A percentile compares a stretch with the other conserved stretches of the same genome.
Conservation (phyloP, 2,888 invertebrate genomes). For the Spicauda simplicius region DNA sequence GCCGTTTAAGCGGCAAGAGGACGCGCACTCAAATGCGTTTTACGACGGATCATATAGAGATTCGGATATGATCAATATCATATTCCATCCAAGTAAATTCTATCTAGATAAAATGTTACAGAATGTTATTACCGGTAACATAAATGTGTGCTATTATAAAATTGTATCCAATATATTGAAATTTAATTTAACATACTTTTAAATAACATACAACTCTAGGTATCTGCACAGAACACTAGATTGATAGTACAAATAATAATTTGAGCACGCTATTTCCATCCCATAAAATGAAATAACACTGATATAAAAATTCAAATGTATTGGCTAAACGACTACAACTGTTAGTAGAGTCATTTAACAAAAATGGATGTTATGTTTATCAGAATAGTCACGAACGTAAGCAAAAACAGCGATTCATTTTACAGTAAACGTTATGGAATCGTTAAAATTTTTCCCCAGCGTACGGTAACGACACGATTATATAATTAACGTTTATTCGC, state of each 20-base stretch:
- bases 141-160: background rate
- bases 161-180: background rate
- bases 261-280: background rate
- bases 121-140: constrained; percentile 4
- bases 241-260: background rate
- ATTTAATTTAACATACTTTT: too few species aligned
- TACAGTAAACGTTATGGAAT: constrained; percentile 65
- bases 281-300: background rate
- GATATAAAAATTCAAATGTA: constrained; percentile 7
- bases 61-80: constrained; percentile 68
- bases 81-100: constrained; percentile 44
- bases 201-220: too few species aligned
- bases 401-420: constrained; percentile 58
- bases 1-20: constrained; percentile 57
- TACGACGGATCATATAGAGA: constrained; percentile 65
- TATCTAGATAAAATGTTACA: constrained; percentile 9
- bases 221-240: too few species aligned
- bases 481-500: constrained; percentile 74
- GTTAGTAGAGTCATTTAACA: constrained; percentile 34
- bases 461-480: constrained; percentile 68
- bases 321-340: constrained; percentile 24
- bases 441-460: constrained; percentile 66
- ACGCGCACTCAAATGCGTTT: constrained; percentile 68
- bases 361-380: constrained; percentile 35
- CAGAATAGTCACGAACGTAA: constrained; percentile 48